Conservation (phyloP, 2,113 vertebrate species). For the Bungarus multicinctus region DNA sequence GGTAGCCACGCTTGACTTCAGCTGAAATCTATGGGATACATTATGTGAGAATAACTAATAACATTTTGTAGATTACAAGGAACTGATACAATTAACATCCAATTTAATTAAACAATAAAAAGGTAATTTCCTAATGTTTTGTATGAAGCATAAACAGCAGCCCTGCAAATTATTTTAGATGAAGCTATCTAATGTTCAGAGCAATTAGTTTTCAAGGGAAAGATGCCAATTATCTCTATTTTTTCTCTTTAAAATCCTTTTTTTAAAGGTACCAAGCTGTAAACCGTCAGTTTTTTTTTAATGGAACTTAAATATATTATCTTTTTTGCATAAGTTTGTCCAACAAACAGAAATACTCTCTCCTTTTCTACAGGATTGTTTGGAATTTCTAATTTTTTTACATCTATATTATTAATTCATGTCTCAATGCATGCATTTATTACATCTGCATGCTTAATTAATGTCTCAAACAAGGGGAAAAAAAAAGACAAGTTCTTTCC, state of each 20-base stretch:
- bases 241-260: neutral
- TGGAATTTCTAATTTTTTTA: neutral
- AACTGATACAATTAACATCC: neutral
- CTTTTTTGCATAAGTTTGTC: neutral
- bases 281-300: neutral
- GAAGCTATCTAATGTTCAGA: neutral
- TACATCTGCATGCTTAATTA: neutral
- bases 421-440: neutral
- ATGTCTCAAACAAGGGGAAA: neutral
- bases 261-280: neutral
- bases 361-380: neutral
- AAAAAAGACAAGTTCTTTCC: neutral
- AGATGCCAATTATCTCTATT: neutral
- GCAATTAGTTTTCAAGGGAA: neutral
- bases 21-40: neutral
- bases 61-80: neutral
- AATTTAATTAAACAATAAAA: neutral
- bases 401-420: neutral
- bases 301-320: neutral
- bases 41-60: neutral
- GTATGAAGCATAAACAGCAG: neutral
- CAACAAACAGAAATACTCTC: neutral
- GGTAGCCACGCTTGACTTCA: neutral
- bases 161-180: neutral
- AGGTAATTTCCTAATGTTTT: neutral